Evolutionary conservation across 2,888 invertebrate species (phyloP).

Genomic region (Amiota communis): DNA sequence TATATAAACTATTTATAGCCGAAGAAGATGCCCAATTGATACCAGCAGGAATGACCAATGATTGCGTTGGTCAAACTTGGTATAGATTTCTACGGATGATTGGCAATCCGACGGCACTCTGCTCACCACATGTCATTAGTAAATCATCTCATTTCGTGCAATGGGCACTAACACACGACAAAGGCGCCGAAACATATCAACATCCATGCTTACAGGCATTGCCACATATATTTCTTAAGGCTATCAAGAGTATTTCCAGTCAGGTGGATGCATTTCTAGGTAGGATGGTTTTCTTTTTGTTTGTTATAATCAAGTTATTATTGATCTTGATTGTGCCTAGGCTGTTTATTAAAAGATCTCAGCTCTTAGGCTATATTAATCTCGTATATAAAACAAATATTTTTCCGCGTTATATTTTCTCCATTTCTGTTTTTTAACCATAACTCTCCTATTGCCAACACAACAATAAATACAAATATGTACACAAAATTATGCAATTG

Average conservation of each 20-base stretch:
- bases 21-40: constrained; percentile 90
- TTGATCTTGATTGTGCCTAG: background rate
- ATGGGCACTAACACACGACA: constrained; percentile 86
- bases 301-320: background rate
- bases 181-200: constrained; percentile 88
- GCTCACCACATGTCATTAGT: constrained; percentile 85
- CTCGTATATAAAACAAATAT: background rate
- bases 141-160: constrained; percentile 80
- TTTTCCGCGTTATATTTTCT: constrained; percentile 8
- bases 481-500: background rate
- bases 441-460: constrained; percentile 12
- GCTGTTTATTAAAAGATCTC: background rate
- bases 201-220: constrained; percentile 89
- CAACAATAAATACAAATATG: background rate
- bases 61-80: constrained; percentile 96
- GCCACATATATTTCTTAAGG: constrained; percentile 92
- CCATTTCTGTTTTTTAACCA: constrained; percentile 12
- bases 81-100: constrained; percentile 94
- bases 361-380: constrained; percentile 17
- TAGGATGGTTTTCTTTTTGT: constrained; percentile 69
- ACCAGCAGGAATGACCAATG: constrained; percentile 87
- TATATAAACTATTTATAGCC: constrained; percentile 74
- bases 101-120: constrained; percentile 94
- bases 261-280: constrained; percentile 97
- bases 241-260: constrained; percentile 93